phyloP scores from a whole-genome alignment of 2,797 vertebrate genomes.

The Crenuchus spilurus region DNA sequence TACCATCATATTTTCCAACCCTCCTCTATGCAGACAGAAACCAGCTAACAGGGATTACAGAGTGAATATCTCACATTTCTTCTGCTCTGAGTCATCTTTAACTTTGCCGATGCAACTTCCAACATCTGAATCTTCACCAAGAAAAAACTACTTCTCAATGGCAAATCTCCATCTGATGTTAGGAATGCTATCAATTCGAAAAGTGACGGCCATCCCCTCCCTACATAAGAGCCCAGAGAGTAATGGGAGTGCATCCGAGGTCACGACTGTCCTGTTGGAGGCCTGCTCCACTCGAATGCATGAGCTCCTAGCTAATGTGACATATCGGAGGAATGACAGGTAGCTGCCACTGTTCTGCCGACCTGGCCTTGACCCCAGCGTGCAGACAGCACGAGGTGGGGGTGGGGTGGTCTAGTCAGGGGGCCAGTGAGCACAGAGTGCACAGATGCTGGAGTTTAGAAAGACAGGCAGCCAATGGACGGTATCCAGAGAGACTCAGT shows the following conservation, averaged over 20 bases:
- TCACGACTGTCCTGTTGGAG: conserved; percentile 44
- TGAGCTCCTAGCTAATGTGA: conserved; percentile 48
- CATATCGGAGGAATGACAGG: conserved; percentile 48
- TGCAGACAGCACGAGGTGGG: conserved; percentile 55
- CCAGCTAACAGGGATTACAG: conserved; percentile 22
- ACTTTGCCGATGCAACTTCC: conserved; percentile 8
- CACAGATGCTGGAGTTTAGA: conserved; percentile 71
- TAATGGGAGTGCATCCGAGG: conserved; percentile 40
- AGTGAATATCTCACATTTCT: conserved; percentile 20
- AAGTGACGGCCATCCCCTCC: background rate
- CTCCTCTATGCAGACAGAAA: background rate
- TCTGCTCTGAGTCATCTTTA: background rate
- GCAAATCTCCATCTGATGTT: conserved; percentile 26
- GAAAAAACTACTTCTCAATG: conserved; percentile 25
- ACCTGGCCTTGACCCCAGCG: conserved; percentile 52
- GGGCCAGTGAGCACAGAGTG: conserved; percentile 17
- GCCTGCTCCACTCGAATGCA: conserved; percentile 26
- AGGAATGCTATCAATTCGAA: conserved; percentile 21
- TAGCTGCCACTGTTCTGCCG: conserved; percentile 52
- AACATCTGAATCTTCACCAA: conserved; percentile 9
- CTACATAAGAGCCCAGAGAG: conserved; percentile 2
- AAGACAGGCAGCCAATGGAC: conserved; percentile 65
- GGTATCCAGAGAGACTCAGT: conserved; percentile 65
- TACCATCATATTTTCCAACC: background rate
- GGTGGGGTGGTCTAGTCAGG: too few species aligned